Evolutionary conservation across 35 echinoderm and acorn worm species (phyloP).

Genomic region (Heliocidaris erythrogramma): DNA sequence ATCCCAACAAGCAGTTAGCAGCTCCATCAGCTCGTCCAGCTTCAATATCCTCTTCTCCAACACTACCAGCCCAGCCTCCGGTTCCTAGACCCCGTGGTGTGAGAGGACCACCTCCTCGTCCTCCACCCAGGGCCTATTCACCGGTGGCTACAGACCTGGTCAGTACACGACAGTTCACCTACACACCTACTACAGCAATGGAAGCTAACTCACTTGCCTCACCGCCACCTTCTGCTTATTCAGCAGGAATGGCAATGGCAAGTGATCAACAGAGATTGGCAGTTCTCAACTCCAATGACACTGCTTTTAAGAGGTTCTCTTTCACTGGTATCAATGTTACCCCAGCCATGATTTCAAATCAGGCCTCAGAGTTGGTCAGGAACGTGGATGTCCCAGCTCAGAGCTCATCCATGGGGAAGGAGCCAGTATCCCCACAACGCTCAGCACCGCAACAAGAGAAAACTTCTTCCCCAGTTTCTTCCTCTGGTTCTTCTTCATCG

Average conservation of each 20-base stretch:
- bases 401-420: conserved; percentile 20
- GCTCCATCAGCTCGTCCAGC: conserved; percentile 41
- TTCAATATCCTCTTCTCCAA: conserved; percentile 58
- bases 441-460: background rate
- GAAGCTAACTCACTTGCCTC: conserved; percentile 50
- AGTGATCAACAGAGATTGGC: background rate
- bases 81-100: conserved; percentile 43
- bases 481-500: conserved; percentile 22
- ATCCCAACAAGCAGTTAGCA: background rate
- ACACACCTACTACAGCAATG: conserved; percentile 28
- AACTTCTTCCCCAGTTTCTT: background rate
- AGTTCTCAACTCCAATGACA: conserved; percentile 50
- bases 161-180: conserved; percentile 50
- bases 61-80: conserved; percentile 39
- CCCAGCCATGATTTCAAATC: conserved; percentile 65
- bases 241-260: conserved; percentile 26
- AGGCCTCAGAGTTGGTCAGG: background rate
- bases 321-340: conserved; percentile 76
- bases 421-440: background rate
- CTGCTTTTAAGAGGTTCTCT: conserved; percentile 72
- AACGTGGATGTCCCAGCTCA: conserved; percentile 15
- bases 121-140: conserved; percentile 74
- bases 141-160: conserved; percentile 64
- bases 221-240: conserved; percentile 37
- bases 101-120: conserved; percentile 62